phyloP scores from a whole-genome alignment of 1,140 invertebrate genomes.

The Drosophila nasuta region DNA sequence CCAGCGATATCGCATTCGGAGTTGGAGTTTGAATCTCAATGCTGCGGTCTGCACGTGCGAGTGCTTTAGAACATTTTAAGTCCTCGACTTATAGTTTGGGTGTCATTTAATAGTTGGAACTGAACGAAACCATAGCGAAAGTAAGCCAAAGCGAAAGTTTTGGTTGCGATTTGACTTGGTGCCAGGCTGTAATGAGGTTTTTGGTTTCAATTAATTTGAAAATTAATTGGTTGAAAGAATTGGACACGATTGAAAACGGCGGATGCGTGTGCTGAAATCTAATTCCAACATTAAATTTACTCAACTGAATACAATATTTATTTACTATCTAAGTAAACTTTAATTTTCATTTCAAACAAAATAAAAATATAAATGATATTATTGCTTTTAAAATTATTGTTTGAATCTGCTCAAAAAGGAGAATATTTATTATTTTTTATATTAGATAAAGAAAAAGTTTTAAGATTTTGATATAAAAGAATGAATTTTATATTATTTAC shows the following conservation, averaged over 20 bases:
- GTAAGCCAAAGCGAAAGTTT: constrained; percentile 42
- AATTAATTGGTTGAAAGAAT: constrained; percentile 67
- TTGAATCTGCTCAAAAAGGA: too few relatives aligned
- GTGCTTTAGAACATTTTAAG: constrained; percentile 59
- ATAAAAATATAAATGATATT: too few relatives aligned
- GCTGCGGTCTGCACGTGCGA: constrained; percentile 50
- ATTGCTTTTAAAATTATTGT: too few relatives aligned
- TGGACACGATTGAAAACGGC: not conserved
- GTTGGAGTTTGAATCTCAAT: constrained; percentile 13
- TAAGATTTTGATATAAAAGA: too few relatives aligned
- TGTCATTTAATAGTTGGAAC: constrained; percentile 39
- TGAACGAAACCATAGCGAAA: constrained; percentile 20
- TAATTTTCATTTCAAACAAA: too few relatives aligned
- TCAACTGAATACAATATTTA: not conserved
- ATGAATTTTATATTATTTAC: too few relatives aligned
- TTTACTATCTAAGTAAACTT: too few relatives aligned
- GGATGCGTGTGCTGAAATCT: not conserved
- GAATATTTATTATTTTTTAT: too few relatives aligned
- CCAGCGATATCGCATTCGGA: constrained; percentile 8
- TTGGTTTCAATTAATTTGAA: constrained; percentile 52
- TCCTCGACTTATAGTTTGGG: constrained; percentile 68
- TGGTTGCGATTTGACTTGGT: constrained; percentile 26
- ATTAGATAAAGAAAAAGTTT: too few relatives aligned
- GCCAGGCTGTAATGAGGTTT: constrained; percentile 54
- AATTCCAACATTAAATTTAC: not conserved